These are phyloP conservation scores for Lepus europaeus DNA, from an alignment of 2,113 vertebrate genomes.

Conservation along the genomic window DNA sequence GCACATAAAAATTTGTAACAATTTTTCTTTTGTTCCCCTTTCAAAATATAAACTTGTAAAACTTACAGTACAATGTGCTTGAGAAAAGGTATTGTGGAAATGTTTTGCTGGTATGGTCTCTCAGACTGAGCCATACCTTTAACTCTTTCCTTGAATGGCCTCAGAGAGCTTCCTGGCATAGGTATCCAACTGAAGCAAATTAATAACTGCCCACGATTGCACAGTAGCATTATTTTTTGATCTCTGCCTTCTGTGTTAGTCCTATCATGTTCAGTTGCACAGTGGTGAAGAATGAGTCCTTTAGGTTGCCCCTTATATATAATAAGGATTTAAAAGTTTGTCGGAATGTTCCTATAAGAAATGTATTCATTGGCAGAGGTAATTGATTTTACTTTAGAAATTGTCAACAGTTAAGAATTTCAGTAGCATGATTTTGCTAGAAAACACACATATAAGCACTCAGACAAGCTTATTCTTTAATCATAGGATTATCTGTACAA, in stretches of 20 bases:
- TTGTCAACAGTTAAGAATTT: background rate
- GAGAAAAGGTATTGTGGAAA: conserved; percentile 48
- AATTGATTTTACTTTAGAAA: background rate
- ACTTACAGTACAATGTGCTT: background rate
- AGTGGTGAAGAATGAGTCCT: background rate
- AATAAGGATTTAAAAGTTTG: background rate
- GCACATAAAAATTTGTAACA: background rate
- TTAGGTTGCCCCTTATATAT: background rate
- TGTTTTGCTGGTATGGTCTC: background rate
- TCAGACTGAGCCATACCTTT: background rate
- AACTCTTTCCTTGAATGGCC: background rate
- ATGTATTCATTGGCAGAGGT: background rate
- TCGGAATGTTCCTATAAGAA: background rate
- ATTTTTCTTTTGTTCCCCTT: background rate
- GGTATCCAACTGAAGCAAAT: conserved; percentile 8
- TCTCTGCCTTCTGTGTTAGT: background rate
- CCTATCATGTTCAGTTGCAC: background rate
- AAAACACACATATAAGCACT: background rate
- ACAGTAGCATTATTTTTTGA: background rate
- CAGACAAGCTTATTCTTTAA: background rate
- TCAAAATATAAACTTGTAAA: conserved; percentile 11
- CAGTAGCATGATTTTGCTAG: background rate
- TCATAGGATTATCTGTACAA: background rate
- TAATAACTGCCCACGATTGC: background rate
- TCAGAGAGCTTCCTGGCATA: background rate